These are phyloP conservation scores for Anoplopoma fimbria DNA, from an alignment of 2,113 vertebrate species.

Conservation along the genomic window DNA sequence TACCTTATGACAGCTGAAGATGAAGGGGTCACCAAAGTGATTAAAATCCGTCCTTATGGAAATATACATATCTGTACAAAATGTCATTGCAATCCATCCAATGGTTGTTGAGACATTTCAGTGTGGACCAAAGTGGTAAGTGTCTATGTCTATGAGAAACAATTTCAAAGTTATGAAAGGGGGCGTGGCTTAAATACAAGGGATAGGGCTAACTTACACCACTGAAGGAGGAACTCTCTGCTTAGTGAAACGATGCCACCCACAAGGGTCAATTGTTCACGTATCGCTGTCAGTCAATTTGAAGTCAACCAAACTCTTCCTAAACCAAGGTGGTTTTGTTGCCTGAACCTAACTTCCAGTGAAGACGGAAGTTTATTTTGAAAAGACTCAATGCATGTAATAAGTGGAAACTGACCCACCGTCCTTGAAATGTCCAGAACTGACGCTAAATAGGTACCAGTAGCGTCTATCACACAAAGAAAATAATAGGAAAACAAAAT, in stretches of 20 bases:
- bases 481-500: background rate
- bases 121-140: background rate
- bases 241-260: too few relatives aligned
- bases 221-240: too few relatives aligned
- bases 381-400: background rate
- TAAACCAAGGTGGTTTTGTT: background rate
- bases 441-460: background rate
- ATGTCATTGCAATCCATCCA: background rate
- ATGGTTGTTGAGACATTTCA: background rate
- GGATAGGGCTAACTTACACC: too few relatives aligned
- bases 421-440: background rate
- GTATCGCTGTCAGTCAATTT: too few relatives aligned
- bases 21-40: background rate
- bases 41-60: background rate
- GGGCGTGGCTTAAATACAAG: too few relatives aligned
- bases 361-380: background rate
- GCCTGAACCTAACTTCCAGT: background rate
- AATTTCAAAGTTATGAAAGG: too few relatives aligned
- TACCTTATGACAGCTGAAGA: too few relatives aligned
- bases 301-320: too few relatives aligned
- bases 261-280: too few relatives aligned
- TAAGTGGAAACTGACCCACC: background rate
- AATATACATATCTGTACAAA: background rate
- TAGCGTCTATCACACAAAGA: background rate
- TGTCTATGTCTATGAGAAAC: too few relatives aligned